Base-by-base conservation (phyloP, 2,797 vertebrate species). In the Bradypus variegatus region DNA sequence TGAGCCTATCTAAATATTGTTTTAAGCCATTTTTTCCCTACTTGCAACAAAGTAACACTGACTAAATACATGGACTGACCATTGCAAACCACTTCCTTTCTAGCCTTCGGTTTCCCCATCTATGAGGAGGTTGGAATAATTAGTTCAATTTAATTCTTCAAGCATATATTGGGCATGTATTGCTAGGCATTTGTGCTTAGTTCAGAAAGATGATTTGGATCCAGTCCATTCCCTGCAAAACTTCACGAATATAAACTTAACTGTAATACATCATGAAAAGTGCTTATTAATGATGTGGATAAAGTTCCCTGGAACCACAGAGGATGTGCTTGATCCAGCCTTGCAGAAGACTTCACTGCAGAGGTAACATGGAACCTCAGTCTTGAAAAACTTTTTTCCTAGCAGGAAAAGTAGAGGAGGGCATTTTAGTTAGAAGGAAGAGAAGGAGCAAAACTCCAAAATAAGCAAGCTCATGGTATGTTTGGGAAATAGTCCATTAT, bases 311-410 rank as follows among this genome's bases (percentile, higher is more conserved):
- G 48, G 72, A 36, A 55, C 67, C 70, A 72, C 25, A 33, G 75
- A 78, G 33, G 31, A 18, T 38, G 31, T 48, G 18, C 16, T 53
- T 73, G 62, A 48, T 65, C 67, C 55, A 29, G 65, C 55, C n/a
- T 76, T 64, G 27, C 67, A 83, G 65, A 92, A 77, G 36, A 70
- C 48, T 53, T 93, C 55, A 45, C 53, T 62, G 29, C 73, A 31
- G 53, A 75, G 58, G 53, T 83, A 62, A 87, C 62, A 1, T 19
- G 50, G 41, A 53, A 2, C 36, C 77, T 86, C 36, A 2, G n/a
- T 80, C 29, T 90, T 91, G 53, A 88, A 94, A 94, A 93, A 33
- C 45, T 8, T 15, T 85, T 93, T 83, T 72, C 70, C 9, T 67
- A n/a, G 36, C 12, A n/a, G 38, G 62, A 85, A 79, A 93, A 69